phyloP scores from a whole-genome alignment of 2,113 vertebrate species.

The Dipodomys ordii region DNA sequence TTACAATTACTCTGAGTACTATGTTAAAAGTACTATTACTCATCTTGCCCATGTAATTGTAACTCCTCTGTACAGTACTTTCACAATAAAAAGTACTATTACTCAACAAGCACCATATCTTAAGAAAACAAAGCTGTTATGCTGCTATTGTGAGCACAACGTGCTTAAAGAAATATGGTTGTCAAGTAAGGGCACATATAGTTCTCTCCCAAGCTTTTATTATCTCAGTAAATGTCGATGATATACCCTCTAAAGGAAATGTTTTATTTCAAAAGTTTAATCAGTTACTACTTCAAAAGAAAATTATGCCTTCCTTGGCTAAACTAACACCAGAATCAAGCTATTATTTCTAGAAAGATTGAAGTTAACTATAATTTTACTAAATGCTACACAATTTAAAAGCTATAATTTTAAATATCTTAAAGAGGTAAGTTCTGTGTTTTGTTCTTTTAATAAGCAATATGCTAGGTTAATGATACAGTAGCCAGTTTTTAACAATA shows the following conservation, averaged over 20 bases:
- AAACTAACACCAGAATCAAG: background rate
- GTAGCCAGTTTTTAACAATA: too few species aligned
- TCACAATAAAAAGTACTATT: background rate
- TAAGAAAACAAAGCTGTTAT: background rate
- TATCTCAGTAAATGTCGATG: background rate
- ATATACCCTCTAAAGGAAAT: background rate
- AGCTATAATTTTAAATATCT: too few species aligned
- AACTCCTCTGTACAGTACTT: too few species aligned
- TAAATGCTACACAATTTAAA: too few species aligned
- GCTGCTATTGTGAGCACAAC: background rate
- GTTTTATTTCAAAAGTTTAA: conserved; percentile 1
- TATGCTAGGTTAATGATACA: too few species aligned
- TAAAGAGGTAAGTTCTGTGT: too few species aligned
- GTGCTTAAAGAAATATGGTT: conserved; percentile 6
- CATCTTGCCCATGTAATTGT: too few species aligned
- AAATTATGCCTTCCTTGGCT: background rate
- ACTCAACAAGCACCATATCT: background rate
- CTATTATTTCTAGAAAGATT: background rate
- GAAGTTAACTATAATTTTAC: background rate
- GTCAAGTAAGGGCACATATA: background rate
- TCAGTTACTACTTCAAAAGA: background rate
- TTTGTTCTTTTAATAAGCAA: too few species aligned
- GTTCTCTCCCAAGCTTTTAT: background rate
- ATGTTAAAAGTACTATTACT: background rate
- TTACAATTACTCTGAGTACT: background rate